A percentile compares a stretch with the other conserved stretches of the same genome.
These are phyloP conservation scores for Rhagoletis pomonella DNA, from an alignment of 1,140 invertebrate species.

Conservation along the genomic window DNA sequence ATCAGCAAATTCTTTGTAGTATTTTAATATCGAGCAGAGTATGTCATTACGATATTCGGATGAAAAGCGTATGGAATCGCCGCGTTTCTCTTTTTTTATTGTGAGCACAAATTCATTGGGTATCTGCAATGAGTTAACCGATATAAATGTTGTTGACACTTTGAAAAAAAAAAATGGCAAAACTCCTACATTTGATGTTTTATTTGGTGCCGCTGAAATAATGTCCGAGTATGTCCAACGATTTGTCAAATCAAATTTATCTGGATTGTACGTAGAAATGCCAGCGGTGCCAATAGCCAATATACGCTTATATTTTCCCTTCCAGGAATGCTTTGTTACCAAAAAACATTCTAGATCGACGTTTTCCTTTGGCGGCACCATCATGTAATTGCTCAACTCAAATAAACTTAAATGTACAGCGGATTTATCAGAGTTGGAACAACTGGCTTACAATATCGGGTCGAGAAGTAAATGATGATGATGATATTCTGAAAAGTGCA, in stretches of 20 bases:
- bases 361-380: constrained; percentile 91
- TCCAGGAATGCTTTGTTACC: constrained; percentile 97
- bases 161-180: not conserved
- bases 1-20: constrained; percentile 85
- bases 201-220: constrained; percentile 82
- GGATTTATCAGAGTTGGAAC: not conserved
- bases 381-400: constrained; percentile 65
- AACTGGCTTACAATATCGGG: not conserved
- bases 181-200: constrained; percentile 67
- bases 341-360: constrained; percentile 94
- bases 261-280: constrained; percentile 98
- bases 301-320: constrained; percentile 98
- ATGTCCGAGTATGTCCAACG: constrained; percentile 92
- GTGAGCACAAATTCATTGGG: constrained; percentile 88
- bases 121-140: constrained; percentile 67
- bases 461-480: constrained; percentile 11
- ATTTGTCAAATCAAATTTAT: constrained; percentile 93
- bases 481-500: constrained; percentile 9
- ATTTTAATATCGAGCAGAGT: constrained; percentile 92
- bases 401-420: not conserved
- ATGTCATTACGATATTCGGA: constrained; percentile 95
- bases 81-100: constrained; percentile 92
- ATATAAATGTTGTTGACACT: not conserved
- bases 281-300: constrained; percentile 96
- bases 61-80: constrained; percentile 97